Evolutionary conservation across 2,797 vertebrate genomes (phyloP).

Genomic region (Benthosema pterotum): DNA sequence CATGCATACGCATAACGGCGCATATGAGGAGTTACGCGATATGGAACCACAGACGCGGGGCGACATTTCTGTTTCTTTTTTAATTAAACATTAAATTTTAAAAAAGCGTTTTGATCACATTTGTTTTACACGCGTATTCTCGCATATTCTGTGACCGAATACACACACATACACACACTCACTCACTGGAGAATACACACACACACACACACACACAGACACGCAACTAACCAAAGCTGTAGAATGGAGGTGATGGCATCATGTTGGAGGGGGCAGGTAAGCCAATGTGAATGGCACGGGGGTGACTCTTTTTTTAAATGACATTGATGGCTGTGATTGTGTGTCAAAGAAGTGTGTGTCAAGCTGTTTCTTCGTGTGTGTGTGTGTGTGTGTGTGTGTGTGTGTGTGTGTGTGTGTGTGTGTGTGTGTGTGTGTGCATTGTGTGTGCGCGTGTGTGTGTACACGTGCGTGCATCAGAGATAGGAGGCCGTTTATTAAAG

Average conservation of each 20-base stretch:
- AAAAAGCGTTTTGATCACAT: too few species aligned
- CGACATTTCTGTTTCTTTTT: too few species aligned
- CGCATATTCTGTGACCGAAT: conserved; percentile 4
- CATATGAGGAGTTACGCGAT: conserved; percentile 34
- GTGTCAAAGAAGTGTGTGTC: conserved; percentile 16
- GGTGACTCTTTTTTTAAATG: conserved; percentile 50
- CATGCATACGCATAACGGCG: too few species aligned
- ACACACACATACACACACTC: conserved; percentile 21
- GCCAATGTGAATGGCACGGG: conserved; percentile 20
- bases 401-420: conserved; percentile 7
- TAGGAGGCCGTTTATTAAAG: conserved; percentile 11
- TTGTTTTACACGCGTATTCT: too few species aligned
- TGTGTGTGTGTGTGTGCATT: conserved; percentile 3
- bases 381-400: conserved; percentile 1
- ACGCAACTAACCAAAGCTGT: conserved; percentile 19
- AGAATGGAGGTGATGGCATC: conserved; percentile 80
- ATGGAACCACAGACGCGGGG: conserved; percentile 33
- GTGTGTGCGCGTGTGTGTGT: not conserved
- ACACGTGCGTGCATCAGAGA: not conserved
- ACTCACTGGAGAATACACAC: not conserved
- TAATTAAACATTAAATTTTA: too few species aligned
- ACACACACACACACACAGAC: conserved; percentile 17
- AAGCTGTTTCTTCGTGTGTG: not conserved
- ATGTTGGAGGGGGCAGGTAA: conserved; percentile 83
- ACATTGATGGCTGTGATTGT: conserved; percentile 32